These are phyloP conservation scores for Budorcas taxicolor DNA, from an alignment of 2,113 vertebrate genomes.

Conservation along the genomic window DNA sequence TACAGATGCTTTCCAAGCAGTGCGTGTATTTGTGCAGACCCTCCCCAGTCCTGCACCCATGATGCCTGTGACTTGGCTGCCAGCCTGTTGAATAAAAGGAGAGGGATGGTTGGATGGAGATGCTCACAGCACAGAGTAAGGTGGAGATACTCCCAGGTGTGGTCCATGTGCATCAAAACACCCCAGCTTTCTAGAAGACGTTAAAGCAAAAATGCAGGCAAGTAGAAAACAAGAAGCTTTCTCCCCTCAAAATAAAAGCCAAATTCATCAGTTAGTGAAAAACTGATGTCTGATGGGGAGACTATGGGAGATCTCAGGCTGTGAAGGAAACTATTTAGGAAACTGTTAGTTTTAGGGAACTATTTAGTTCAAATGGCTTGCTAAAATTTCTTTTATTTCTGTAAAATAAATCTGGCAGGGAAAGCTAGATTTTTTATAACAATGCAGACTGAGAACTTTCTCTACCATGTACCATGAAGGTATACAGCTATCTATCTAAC, in stretches of 20 bases:
- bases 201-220: neutral
- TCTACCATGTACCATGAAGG: slow-evolving; percentile 69
- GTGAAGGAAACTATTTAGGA: slow-evolving; percentile 35
- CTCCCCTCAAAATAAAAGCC: neutral
- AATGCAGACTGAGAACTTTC: slow-evolving; percentile 70
- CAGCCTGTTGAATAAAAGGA: neutral
- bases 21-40: neutral
- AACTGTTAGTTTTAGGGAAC: neutral
- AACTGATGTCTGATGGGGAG: slow-evolving; percentile 81
- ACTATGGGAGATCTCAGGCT: slow-evolving; percentile 72
- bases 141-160: neutral
- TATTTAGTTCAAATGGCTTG: neutral
- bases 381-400: neutral
- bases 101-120: neutral
- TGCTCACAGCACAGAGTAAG: neutral
- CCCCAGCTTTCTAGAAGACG: neutral
- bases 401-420: neutral
- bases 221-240: neutral
- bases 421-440: slow-evolving; percentile 31
- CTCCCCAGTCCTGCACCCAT: neutral
- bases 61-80: fast-evolving
- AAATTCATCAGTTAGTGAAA: slow-evolving; percentile 89
- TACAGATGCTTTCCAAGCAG: neutral
- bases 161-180: neutral
- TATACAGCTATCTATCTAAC: neutral